These are phyloP conservation scores for Lagenorhynchus albirostris DNA, from an alignment of 2,113 vertebrate genomes.

Conservation along the genomic window DNA sequence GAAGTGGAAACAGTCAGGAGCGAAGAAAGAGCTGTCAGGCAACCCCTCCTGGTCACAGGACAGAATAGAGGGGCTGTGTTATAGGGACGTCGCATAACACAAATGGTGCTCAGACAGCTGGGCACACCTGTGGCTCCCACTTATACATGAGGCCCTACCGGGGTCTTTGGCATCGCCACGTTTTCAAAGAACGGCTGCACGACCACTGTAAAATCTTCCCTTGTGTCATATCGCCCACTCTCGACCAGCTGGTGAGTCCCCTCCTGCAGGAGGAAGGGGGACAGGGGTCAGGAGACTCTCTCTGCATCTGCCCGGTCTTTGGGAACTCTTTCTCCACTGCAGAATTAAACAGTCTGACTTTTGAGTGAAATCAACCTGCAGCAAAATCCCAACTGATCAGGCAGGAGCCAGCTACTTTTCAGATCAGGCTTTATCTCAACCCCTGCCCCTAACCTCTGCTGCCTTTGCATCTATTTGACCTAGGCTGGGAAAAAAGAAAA, in stretches of 20 bases:
- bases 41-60: slow-evolving; percentile 73
- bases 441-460: background rate
- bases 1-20: slow-evolving; percentile 88
- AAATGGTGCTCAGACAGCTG: background rate
- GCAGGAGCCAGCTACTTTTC: background rate
- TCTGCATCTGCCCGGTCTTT: accelerated
- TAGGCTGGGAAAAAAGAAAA: background rate
- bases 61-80: background rate
- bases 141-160: slow-evolving; percentile 65
- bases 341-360: background rate
- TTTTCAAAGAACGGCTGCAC: slow-evolving; percentile 80
- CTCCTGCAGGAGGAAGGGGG: slow-evolving; percentile 66
- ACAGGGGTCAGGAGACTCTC: background rate
- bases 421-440: background rate
- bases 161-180: slow-evolving; percentile 73
- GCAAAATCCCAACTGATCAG: background rate
- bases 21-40: slow-evolving; percentile 81
- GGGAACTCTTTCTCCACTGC: accelerated
- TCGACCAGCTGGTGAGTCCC: slow-evolving; percentile 73
- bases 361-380: background rate
- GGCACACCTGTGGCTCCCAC: accelerated
- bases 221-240: slow-evolving; percentile 80
- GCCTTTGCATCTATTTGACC: background rate
- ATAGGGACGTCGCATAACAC: accelerated
- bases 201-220: slow-evolving; percentile 85